These are phyloP conservation scores for Ceyx melanurus DNA, from an alignment of 2,113 vertebrate species.

Conservation along the genomic window DNA sequence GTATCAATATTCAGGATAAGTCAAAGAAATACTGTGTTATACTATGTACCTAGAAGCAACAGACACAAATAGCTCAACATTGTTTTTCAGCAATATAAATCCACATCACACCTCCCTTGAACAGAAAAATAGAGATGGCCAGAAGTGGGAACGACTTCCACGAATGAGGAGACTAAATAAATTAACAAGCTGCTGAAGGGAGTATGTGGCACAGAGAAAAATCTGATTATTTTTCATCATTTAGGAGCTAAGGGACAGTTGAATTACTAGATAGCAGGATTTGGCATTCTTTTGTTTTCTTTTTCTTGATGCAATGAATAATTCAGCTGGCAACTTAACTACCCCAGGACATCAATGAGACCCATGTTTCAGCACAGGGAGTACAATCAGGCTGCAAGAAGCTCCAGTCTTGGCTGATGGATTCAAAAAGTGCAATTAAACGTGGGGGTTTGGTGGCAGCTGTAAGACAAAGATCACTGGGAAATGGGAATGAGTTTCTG, in stretches of 20 bases:
- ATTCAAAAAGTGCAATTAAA: not conserved
- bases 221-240: not conserved
- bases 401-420: not conserved
- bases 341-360: not conserved
- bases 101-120: not conserved
- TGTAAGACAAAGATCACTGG: not conserved
- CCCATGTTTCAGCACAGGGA: not conserved
- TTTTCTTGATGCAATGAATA: not conserved
- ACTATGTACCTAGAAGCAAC: not conserved
- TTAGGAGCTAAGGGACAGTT: not conserved
- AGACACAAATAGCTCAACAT: not conserved
- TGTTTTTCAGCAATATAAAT: not conserved
- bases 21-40: not conserved
- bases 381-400: not conserved
- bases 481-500: not conserved
- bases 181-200: not conserved
- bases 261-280: not conserved
- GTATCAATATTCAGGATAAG: not conserved
- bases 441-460: not conserved
- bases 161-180: not conserved
- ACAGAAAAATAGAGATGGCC: not conserved
- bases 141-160: rapidly evolving
- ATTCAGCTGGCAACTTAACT: not conserved
- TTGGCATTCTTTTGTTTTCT: not conserved
- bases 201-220: not conserved